Base-by-base conservation (phyloP, 2,888 invertebrate species). In the Catocala sponsa region DNA sequence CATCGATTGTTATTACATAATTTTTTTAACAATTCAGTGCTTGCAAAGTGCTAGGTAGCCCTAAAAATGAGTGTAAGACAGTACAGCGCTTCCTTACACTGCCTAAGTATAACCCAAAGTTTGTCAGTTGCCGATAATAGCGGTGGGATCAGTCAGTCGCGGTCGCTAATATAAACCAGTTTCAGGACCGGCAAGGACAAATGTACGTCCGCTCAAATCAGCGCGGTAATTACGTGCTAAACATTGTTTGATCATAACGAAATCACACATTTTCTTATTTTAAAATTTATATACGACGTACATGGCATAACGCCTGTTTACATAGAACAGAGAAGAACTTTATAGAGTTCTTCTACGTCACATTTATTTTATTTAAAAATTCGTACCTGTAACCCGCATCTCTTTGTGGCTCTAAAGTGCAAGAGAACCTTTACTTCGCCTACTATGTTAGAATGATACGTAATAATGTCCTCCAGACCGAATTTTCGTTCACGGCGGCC, bases 51-150 rank as follows among this genome's bases (percentile, higher is more conserved):
- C 25, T 63, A 63, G 53, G 49, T 61, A 63, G 53, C 72, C 72
- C 56, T 73, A 38, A 9, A 38, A 4, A 43, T 57, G 13, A 13
- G 12, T n/a, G 47, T n/a, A 6, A 43, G 11, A 62, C 46, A 47
- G 33, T 57, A 56, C 43, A 43, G 51, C 52, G 42, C 38, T 51
- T 63, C 68, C 58, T 53, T 52, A 55, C 51, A 49, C 41, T 13
- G 50, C 52, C 52, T 65, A 63, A 70, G 63, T 73, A 62, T 73
- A 68, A 62, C 51, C 41, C 50, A 60, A 72, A 70, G 63, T 68
- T 78, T 63, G 70, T 72, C 72, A 68, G 66, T 68, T 75, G 66
- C 55, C 63, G 66, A 70, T 72, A 68, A 65, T 72, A 70, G 63
- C 61, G 58, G 54, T 62, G 57, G 57, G 59, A 65, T 65, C 63